Evolutionary conservation across 2,113 vertebrate species (phyloP), one percentile per base, ranked within the genome.

Genomic region (Paramormyrops kingsleyae): DNA sequence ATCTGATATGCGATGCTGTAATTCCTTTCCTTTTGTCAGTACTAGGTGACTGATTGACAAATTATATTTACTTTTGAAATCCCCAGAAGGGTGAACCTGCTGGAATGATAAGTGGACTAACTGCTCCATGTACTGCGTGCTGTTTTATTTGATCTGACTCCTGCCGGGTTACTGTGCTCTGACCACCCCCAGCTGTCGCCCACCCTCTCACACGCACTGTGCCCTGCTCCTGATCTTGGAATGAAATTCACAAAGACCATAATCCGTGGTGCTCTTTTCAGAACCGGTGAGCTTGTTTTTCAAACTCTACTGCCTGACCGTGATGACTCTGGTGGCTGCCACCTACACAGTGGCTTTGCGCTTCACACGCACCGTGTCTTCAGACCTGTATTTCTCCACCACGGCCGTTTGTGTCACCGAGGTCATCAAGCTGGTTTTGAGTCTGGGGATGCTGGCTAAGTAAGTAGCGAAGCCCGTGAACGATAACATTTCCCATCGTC

Each of bases 251-350:
- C 59, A 66, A 12, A 66, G n/a, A 27, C 19, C 4, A 13, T 35
- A 39, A 66, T 84, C 46, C 3, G n/a, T 27, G 15, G 19, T 87
- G 35, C 90, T 94, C 46, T 94, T 46, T 74, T 52, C 94, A 98
- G 99, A 98, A 93, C 97, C 96, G 88, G 98, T 97, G 93, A 97
- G 96, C 66, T 91, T 98, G n/a, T 83, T 94, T 17, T 99, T 99
- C 96, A 99, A 99, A 92, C 90, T 99, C 86, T 99, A 99, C 96
- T 99, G 98, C 92, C 95, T 99, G 89, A 93, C 95, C 0, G 99
- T 99, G 94, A 99, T 99, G 99, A 99, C 99, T 4, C 92, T 99
- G 94, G 96, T 99, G 89, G 97, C 98, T 7, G 99, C 99, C n/a
- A 92, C 96, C 0, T 99, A 99, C 85, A 98, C 97, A 0, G 95